phyloP scores from a whole-genome alignment of 1,140 invertebrate genomes.

The Papilio machaon region DNA sequence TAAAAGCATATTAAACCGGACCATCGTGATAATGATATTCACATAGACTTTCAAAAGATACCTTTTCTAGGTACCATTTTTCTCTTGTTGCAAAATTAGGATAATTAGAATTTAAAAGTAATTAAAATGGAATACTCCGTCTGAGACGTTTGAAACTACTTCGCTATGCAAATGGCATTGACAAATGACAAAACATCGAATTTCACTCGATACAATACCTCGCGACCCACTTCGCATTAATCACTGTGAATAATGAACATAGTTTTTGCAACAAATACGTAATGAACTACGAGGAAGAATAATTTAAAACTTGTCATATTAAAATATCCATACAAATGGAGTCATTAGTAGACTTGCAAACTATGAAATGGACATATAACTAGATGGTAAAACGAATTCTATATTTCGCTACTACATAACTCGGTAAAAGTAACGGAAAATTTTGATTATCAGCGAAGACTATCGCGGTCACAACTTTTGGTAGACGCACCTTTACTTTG shows the following conservation, averaged over 20 bases:
- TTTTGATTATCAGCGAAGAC: background rate
- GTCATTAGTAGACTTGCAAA: background rate
- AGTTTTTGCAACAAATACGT: conserved; percentile 31
- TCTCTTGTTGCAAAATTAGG: background rate
- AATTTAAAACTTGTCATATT: conserved; percentile 2
- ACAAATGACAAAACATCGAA: conserved; percentile 39
- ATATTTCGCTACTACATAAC: background rate
- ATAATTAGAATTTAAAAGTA: background rate
- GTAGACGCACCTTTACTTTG: background rate
- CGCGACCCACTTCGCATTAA: conserved; percentile 30
- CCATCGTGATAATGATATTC: too few species aligned
- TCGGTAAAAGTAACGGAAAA: conserved; percentile 1
- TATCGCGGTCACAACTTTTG: background rate
- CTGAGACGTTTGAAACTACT: conserved; percentile 27
- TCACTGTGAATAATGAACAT: conserved; percentile 38
- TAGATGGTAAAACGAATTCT: background rate
- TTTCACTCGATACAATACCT: conserved; percentile 37
- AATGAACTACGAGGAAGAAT: background rate
- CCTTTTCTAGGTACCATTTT: background rate
- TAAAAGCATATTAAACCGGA: too few species aligned
- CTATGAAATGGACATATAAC: background rate
- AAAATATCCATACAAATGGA: background rate
- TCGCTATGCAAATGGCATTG: conserved; percentile 33
- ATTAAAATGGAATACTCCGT: conserved; percentile 9
- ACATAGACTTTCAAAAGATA: too few species aligned